Evolutionary conservation across 1,140 invertebrate species (phyloP), one percentile per base, ranked within the genome.

Genomic region (Apolygus lucorum): DNA sequence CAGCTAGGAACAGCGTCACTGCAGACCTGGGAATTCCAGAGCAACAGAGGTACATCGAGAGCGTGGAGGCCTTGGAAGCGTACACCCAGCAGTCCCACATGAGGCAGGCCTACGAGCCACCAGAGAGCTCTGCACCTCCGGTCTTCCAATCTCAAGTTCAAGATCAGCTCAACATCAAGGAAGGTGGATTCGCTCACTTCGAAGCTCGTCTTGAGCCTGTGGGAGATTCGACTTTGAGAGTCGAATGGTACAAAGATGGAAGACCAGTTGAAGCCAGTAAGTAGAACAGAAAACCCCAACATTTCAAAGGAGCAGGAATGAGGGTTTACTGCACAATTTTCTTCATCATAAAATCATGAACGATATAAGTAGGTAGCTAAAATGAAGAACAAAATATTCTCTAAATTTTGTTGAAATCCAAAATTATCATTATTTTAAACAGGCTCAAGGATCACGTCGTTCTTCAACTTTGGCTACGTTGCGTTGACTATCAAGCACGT

Each of bases 241-340:
- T 98, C 11, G 94, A 97, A 82, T 98, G 96, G 96, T 86, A 94
- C 59, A 96, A 96, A 77, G 92, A 99, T 81, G 94, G 92, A 69
- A 86, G 86, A 73, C 88, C 90, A 27, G 86, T 96, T 70, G 91
- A 95, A 85, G 92, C 92, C 34, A 95, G 92, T 87, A 74, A 78
- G 80, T 79, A 34, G 49, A 11, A 17, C 34, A 49, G 17, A 49
- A 49, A 17, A 11, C 17, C 17, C 8, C 34, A 49, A 11, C 17
- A 11, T 49, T 49, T 49, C 8, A 49, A 49, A 49, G 8, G 34
- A 49, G 17, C n/a, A n/a, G n/a, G n/a, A n/a, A n/a, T n/a, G n/a
- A n/a, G n/a, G n/a, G n/a, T n/a, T n/a, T n/a, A n/a, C n/a, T n/a
- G n/a, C n/a, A n/a, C n/a, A n/a, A n/a, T n/a, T n/a, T n/a, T n/a